Conservation (phyloP, 2,797 vertebrate species). For the Diplodus sargus region DNA sequence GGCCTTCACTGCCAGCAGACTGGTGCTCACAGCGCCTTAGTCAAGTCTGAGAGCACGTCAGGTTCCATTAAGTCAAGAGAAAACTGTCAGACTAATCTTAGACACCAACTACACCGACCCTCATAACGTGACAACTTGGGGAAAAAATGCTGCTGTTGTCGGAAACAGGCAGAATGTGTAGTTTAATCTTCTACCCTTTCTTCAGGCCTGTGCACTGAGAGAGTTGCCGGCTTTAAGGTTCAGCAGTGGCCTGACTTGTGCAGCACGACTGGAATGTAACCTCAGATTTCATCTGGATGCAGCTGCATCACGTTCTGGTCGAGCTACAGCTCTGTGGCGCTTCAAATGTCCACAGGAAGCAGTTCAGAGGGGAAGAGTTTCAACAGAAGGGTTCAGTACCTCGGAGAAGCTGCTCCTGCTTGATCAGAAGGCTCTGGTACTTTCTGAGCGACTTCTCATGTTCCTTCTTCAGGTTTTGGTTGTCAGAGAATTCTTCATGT, state of each 20-base stretch:
- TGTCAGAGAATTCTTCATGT: slow-evolving; percentile 93
- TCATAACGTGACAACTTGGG: background rate
- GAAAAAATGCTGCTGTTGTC: background rate
- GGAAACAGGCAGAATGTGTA: background rate
- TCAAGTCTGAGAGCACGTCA: slow-evolving; percentile 13
- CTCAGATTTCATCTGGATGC: background rate
- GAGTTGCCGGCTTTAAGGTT: too few relatives aligned
- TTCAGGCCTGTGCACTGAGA: background rate
- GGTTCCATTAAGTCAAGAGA: background rate
- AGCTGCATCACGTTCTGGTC: background rate
- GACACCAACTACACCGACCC: background rate
- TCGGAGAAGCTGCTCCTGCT: slow-evolving; percentile 95
- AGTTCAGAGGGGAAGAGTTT: background rate
- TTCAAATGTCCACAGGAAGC: too few relatives aligned
- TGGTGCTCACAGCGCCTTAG: background rate
- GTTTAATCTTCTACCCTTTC: background rate
- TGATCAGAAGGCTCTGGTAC: slow-evolving; percentile 91
- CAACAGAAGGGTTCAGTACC: slow-evolving; percentile 46
- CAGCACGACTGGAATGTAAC: too few relatives aligned
- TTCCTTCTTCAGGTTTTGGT: slow-evolving; percentile 92
- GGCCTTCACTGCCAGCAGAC: background rate
- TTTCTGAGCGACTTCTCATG: slow-evolving; percentile 94
- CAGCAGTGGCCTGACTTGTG: too few relatives aligned
- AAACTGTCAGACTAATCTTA: background rate
- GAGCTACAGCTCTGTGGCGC: too few relatives aligned